A percentile compares a stretch with the other conserved stretches of the same genome.
Conservation (phyloP, 2,113 vertebrate genomes). For the Gallinago media region DNA sequence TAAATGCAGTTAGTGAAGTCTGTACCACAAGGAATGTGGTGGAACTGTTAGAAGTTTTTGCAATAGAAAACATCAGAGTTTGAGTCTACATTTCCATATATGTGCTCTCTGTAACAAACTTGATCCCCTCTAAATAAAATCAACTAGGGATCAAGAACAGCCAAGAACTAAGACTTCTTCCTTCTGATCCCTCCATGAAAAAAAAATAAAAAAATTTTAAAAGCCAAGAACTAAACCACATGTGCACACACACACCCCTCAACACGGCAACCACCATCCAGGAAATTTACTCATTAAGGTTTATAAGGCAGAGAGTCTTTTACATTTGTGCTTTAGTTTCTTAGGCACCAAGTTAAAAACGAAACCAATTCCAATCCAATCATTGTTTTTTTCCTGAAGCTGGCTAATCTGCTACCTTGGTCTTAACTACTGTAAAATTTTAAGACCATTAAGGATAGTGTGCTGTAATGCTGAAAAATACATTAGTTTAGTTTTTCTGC, state of each 20-base stretch:
- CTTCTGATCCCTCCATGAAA: neutral
- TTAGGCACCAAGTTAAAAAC: neutral
- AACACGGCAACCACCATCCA: neutral
- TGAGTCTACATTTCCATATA: neutral
- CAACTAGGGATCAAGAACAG: neutral
- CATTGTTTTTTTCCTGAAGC: neutral
- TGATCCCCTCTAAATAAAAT: neutral
- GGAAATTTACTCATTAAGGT: neutral
- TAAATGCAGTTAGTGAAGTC: neutral
- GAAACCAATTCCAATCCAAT: neutral
- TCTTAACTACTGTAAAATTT: neutral
- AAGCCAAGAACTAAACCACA: neutral
- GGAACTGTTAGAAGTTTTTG: neutral
- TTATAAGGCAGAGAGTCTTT: neutral
- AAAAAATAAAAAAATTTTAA: too few species aligned
- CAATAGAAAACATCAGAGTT: neutral
- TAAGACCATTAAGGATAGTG: neutral
- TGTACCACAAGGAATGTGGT: neutral
- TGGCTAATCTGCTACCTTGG: neutral
- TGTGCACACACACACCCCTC: too few species aligned
- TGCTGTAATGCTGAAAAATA: neutral
- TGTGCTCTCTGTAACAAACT: neutral
- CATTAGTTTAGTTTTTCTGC: neutral
- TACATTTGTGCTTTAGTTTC: neutral
- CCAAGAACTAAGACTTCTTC: neutral